Evolutionary conservation across 2,888 invertebrate genomes (phyloP).

Genomic region (Tenthredo scrophulariae): DNA sequence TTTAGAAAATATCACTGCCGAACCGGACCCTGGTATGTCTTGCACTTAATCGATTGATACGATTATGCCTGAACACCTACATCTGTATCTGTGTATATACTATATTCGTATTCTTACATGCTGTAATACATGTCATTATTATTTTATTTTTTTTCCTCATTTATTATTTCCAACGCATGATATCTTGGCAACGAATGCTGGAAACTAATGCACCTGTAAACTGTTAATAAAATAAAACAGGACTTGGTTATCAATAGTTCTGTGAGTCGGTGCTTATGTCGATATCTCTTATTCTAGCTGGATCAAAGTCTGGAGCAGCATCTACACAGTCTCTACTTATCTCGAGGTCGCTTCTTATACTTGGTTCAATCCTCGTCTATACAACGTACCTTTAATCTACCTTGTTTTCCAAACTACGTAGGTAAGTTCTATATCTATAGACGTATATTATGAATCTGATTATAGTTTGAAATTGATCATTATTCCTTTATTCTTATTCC

Average conservation of each 20-base stretch:
- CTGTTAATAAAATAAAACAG: not conserved
- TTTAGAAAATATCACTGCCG: slow-evolving; percentile 61
- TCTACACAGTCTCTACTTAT: slow-evolving; percentile 58
- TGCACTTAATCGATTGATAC: slow-evolving; percentile 3
- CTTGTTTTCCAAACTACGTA: slow-evolving; percentile 67
- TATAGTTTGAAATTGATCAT: not conserved
- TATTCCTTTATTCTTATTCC: slow-evolving; percentile 13
- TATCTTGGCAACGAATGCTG: not conserved
- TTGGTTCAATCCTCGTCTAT: slow-evolving; percentile 68
- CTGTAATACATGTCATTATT: not conserved
- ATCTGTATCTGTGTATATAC: not conserved
- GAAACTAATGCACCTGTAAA: not conserved
- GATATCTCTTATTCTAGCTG: slow-evolving; percentile 51
- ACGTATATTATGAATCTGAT: slow-evolving; percentile 5
- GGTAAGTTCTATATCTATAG: slow-evolving; percentile 63
- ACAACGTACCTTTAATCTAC: slow-evolving; percentile 70
- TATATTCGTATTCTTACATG: not conserved
- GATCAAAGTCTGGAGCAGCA: slow-evolving; percentile 46
- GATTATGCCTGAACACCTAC: not conserved
- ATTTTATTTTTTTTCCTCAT: not conserved
- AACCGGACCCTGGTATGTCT: slow-evolving; percentile 63
- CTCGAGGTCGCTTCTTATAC: slow-evolving; percentile 66
- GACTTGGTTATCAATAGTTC: slow-evolving; percentile 18
- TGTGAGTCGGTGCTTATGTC: not conserved
- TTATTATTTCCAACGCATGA: not conserved